These are phyloP conservation scores for Whitmania pigra DNA, from an alignment of 1,140 invertebrate species.

Conservation along the genomic window DNA sequence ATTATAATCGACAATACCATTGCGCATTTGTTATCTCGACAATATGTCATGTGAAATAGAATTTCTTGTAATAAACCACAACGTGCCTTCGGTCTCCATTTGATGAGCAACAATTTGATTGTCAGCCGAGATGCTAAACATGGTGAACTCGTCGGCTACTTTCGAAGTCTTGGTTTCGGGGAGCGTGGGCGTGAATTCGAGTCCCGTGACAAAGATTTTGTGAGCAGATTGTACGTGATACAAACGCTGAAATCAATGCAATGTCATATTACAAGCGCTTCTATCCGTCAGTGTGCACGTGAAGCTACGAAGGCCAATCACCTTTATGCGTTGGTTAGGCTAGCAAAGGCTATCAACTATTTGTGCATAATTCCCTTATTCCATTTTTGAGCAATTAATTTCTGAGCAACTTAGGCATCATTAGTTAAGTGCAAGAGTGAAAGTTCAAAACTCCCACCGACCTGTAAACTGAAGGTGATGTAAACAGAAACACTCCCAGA, in stretches of 20 bases:
- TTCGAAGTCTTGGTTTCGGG: constrained; percentile 51
- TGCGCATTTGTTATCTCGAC: too few species aligned
- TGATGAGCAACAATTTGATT: constrained; percentile 81
- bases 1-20: too few species aligned
- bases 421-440: background rate
- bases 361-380: constrained; percentile 19
- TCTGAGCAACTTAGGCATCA: too few species aligned
- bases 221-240: constrained; percentile 69
- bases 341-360: too few species aligned
- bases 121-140: constrained; percentile 85
- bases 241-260: constrained; percentile 50
- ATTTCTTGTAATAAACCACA: background rate
- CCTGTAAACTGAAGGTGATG: constrained; percentile 78
- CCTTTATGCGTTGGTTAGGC: too few species aligned
- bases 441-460: constrained; percentile 36
- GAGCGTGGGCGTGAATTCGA: constrained; percentile 64
- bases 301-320: too few species aligned
- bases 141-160: constrained; percentile 59
- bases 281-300: too few species aligned
- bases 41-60: background rate
- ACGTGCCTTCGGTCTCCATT: constrained; percentile 66
- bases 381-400: background rate
- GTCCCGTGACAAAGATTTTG: constrained; percentile 82
- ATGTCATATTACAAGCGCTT: background rate
- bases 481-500: constrained; percentile 78